Conservation (phyloP, 1,140 invertebrate genomes). For the Proctacanthus coquilletti region DNA sequence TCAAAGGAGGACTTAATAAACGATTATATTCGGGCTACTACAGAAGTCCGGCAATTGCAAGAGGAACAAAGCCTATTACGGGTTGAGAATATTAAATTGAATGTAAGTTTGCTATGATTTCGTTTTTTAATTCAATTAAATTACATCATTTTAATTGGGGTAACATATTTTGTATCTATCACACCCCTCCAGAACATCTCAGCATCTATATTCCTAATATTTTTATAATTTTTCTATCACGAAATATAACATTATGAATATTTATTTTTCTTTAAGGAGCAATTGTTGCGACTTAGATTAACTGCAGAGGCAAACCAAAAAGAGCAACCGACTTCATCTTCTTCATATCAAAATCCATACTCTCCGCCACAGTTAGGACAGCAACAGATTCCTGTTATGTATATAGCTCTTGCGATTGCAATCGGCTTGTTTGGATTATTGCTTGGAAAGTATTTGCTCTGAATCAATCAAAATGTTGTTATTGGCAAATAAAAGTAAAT, state of each 20-base stretch:
- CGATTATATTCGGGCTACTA: slow-evolving; percentile 33
- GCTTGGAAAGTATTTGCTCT: slow-evolving; percentile 42
- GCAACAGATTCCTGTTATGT: slow-evolving; percentile 34
- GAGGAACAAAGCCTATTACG: slow-evolving; percentile 58
- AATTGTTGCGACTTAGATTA: slow-evolving; percentile 36
- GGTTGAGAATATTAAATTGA: slow-evolving; percentile 67
- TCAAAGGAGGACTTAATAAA: not conserved
- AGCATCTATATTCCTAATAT: no score
- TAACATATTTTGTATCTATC: no score
- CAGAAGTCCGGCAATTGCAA: slow-evolving; percentile 56
- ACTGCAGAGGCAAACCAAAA: slow-evolving; percentile 22
- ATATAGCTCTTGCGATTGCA: slow-evolving; percentile 34
- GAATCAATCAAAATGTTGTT: no score
- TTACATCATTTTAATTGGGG: no score
- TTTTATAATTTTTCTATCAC: no score
- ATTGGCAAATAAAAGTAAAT: no score
- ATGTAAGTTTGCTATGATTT: slow-evolving; percentile 35
- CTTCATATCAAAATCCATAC: slow-evolving; percentile 28
- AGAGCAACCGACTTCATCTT: slow-evolving; percentile 4
- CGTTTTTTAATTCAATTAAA: no score
- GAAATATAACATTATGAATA: no score
- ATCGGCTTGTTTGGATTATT: slow-evolving; percentile 38
- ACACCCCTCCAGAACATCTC: no score
- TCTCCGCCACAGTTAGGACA: slow-evolving; percentile 18
- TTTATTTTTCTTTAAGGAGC: slow-evolving; percentile 30